Conservation (phyloP, 2,797 vertebrate genomes). For the Melanotaenia boesemani region DNA sequence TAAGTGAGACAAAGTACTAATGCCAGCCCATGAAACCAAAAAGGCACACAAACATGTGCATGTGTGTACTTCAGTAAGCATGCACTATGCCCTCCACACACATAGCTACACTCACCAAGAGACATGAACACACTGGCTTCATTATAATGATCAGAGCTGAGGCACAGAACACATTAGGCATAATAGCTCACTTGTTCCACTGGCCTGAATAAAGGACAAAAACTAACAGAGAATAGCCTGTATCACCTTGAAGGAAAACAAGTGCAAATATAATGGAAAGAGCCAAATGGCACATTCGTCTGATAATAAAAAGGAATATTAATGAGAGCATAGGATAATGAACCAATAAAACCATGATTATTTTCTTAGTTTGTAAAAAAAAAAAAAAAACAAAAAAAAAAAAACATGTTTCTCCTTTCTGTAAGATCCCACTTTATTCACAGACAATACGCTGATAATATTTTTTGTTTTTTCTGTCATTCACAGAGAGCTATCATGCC, state of each 20-base stretch:
- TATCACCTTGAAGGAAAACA: conserved; percentile 33
- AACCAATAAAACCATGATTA: conserved; percentile 13
- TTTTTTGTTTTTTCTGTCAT: background rate
- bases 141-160: conserved; percentile 59
- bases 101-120: conserved; percentile 21
- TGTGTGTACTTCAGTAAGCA: conserved; percentile 9
- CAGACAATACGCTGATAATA: conserved; percentile 17
- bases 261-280: conserved; percentile 17
- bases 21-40: conserved; percentile 19
- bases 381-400: background rate
- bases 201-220: conserved; percentile 58
- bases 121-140: conserved; percentile 48
- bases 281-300: conserved; percentile 10
- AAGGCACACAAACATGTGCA: conserved; percentile 1
- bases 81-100: background rate
- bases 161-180: conserved; percentile 52
- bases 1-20: conserved; percentile 32
- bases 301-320: conserved; percentile 16
- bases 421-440: background rate
- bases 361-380: background rate
- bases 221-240: conserved; percentile 19
- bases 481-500: background rate
- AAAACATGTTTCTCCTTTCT: conserved; percentile 3
- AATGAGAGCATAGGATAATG: background rate
- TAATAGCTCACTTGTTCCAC: conserved; percentile 44